These are phyloP conservation scores for Echeneis naucrates DNA, from an alignment of 2,797 vertebrate genomes.

Conservation along the genomic window DNA sequence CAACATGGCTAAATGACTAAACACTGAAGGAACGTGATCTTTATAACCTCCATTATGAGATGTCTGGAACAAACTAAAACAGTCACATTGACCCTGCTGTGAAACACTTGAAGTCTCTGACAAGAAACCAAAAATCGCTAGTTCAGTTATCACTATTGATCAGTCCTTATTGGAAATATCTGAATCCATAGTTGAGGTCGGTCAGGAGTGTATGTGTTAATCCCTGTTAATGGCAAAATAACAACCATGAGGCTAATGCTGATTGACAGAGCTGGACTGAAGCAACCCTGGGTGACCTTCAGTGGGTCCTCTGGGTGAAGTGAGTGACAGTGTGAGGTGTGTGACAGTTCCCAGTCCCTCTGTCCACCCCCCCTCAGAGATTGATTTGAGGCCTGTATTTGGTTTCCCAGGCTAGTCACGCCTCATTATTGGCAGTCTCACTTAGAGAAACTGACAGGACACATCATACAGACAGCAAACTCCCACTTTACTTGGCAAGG, in stretches of 20 bases:
- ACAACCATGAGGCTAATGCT: constrained; percentile 51
- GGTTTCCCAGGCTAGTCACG: constrained; percentile 69
- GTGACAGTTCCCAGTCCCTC: constrained; percentile 45
- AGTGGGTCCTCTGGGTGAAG: constrained; percentile 40
- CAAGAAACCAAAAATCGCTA: background rate
- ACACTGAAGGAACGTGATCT: background rate
- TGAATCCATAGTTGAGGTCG: constrained; percentile 22
- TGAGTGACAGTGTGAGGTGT: constrained; percentile 51
- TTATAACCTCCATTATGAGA: background rate
- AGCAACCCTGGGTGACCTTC: constrained; percentile 66
- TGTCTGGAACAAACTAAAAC: background rate
- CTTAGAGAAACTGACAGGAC: constrained; percentile 74
- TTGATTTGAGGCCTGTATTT: constrained; percentile 52
- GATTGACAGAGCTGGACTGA: constrained; percentile 61
- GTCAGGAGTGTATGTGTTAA: background rate
- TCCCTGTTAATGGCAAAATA: constrained; percentile 44
- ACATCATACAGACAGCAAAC: constrained; percentile 46
- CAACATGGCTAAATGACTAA: too few species aligned
- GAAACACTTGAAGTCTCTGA: background rate
- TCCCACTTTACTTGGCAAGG: constrained; percentile 34
- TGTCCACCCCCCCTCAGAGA: constrained; percentile 7
- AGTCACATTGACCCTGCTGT: background rate
- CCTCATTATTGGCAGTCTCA: constrained; percentile 71
- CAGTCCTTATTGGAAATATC: background rate
- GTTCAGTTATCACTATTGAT: background rate